A percentile compares a stretch with the other conserved stretches of the same genome.
Evolutionary conservation across 53 echinoderm and acorn worm species (phyloP).

Genomic region (Astropecten irregularis): DNA sequence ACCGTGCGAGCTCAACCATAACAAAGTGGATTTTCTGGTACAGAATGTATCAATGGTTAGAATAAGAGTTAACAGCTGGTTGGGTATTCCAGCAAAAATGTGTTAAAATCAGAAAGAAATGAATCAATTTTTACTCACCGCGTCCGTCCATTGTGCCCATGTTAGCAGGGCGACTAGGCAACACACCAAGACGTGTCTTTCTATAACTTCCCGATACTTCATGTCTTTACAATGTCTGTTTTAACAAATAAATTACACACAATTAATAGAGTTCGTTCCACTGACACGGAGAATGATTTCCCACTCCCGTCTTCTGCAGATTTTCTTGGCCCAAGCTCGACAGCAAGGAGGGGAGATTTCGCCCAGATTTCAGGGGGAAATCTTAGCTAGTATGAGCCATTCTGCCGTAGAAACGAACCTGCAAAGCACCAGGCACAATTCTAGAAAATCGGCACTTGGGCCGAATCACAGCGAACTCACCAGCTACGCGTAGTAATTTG

Average conservation of each 20-base stretch:
- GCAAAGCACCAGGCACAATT: constrained; percentile 14
- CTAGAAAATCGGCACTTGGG: constrained; percentile 41
- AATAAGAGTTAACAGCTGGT: too few relatives aligned
- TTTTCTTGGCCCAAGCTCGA: constrained; percentile 10
- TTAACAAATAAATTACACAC: constrained; percentile 26
- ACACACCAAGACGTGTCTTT: constrained; percentile 73
- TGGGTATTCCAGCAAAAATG: too few relatives aligned
- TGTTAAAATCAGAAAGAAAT: background rate
- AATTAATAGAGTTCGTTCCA: constrained; percentile 17
- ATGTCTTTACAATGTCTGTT: too few relatives aligned
- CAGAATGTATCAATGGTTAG: too few relatives aligned
- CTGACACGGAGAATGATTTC: constrained; percentile 17
- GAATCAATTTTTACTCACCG: constrained; percentile 61
- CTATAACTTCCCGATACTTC: constrained; percentile 82
- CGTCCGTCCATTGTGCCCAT: constrained; percentile 69
- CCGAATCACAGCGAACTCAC: constrained; percentile 37
- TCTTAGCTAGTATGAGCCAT: constrained; percentile 47
- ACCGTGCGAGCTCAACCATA: background rate
- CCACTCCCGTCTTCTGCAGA: constrained; percentile 52
- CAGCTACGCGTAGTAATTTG: constrained; percentile 17
- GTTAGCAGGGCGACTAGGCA: constrained; percentile 58
- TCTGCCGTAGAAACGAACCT: constrained; percentile 49
- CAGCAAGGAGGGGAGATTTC: constrained; percentile 11
- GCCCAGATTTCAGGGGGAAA: constrained; percentile 40
- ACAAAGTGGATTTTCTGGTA: too few relatives aligned